Evolutionary conservation across 2,797 vertebrate genomes (phyloP).

Genomic region (Phaenicophaeus curvirostris): DNA sequence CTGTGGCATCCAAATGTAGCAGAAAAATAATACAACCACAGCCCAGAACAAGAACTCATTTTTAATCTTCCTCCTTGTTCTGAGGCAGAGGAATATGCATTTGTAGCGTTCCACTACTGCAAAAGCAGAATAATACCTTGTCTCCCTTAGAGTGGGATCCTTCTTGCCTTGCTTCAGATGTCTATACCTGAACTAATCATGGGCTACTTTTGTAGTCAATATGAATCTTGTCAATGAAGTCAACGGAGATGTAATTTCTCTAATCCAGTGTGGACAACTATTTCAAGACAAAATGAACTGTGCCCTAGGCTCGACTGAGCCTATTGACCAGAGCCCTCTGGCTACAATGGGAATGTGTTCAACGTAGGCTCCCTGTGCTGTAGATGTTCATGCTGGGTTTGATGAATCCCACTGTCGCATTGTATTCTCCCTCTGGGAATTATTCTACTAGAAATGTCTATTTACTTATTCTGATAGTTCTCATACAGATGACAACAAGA

Average conservation of each 20-base stretch:
- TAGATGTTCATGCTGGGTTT: not conserved
- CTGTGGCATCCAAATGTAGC: not conserved
- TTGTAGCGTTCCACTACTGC: not conserved
- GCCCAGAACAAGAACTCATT: not conserved
- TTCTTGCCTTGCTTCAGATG: not conserved
- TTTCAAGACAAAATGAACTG: not conserved
- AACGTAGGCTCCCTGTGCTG: accelerated
- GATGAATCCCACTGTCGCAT: not conserved
- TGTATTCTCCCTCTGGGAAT: not conserved
- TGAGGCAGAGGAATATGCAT: not conserved
- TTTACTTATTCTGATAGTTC: not conserved
- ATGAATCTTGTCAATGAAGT: not conserved
- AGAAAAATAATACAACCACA: not conserved
- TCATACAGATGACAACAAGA: not conserved
- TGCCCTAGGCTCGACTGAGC: not conserved
- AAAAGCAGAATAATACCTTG: not conserved
- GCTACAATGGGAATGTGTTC: not conserved
- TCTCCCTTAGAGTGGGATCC: not conserved
- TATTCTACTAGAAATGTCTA: not conserved
- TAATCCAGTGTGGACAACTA: not conserved
- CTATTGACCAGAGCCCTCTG: not conserved
- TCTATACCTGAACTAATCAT: not conserved
- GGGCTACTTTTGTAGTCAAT: not conserved
- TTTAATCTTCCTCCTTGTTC: not conserved
- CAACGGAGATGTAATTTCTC: not conserved